Evolutionary conservation across 2,888 invertebrate genomes (phyloP), one percentile per base, ranked within the genome.

Genomic region (Lacanobia wlatinum): DNA sequence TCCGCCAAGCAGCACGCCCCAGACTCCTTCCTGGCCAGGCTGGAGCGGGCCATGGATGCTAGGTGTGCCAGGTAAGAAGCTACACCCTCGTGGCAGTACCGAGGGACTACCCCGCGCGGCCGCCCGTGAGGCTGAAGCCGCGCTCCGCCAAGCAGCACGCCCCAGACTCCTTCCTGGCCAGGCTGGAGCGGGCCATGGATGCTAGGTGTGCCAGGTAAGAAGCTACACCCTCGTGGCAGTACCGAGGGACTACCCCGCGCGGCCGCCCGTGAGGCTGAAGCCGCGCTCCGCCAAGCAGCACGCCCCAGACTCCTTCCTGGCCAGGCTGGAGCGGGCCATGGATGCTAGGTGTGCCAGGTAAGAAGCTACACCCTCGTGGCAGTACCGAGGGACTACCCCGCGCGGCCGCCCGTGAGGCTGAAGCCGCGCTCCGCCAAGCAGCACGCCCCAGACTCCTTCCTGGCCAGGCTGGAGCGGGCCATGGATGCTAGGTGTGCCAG

Each of bases 31-130:
- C 95, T 99, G 7, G 97, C 97, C 59, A 96, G 97, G 71, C 98
- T 98, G 0, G 97, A 97, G 78, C 96, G 97, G 67, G 98, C 98
- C 0, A 95, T 99, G 82, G 97, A 97, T 70, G 97, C 98, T 0
- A 95, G 98, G 63, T 97, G 98, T 73, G 97, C 97, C 97, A 82
- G 96, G 96, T 28, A 28, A 28, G 28, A 28, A 28, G 28, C 28
- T 28, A 28, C 28, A 28, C 28, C 28, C 28, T 28, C 4, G 28
- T 28, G 28, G 28, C 28, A 4, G 28, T 28, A 2, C 28, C 28
- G 2, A 28, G 28, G 28, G 28, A 28, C 28, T 28, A 28, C 28
- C 28, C 28, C 28, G 28, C 28, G 28, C 28, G 28, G 2, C 28
- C 28, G 28, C 28, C 28, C 4, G 28, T 28, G 28, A 28, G 28